Base-by-base conservation (phyloP, 1,140 invertebrate genomes). In the Drosophila nebulosa region DNA sequence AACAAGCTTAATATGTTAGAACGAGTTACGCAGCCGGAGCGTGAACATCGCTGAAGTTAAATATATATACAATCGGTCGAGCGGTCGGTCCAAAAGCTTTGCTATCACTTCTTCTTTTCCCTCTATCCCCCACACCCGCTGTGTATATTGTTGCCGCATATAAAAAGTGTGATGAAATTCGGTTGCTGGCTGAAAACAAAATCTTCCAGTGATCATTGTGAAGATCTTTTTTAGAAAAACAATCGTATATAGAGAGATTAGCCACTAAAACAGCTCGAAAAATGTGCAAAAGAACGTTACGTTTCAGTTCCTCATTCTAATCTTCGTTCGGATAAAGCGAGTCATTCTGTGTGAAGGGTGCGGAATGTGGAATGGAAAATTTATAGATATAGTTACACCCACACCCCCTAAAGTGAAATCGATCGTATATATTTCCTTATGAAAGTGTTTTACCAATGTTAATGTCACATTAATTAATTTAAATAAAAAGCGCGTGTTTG, bases 401-500 rank as follows among this genome's bases (percentile, higher is more conserved):
- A 46, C 39, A 21, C 39, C 39, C 16, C 16, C 1, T 3, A 46
- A 21, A 46, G 39, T 46, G 39, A 46, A 46, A 21, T 21, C 39
- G 39, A 21, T 46, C 18, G 21, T 46, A 46, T 18, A 10, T 46
- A 7, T 10, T 46, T 46, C 16, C 39, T 14, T 21, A 21, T 16
- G 3, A 10, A 46, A 21, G 18, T 59, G 21, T 3, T 30, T 66
- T 55, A 61, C 26, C 35, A 26, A 51, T 67, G 64, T 79, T 86
- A 61, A 85, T 79, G 66, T 21, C 64, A 66, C 66, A 78, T 76
- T 88, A 85, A 85, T 85, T 81, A 78, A 78, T 86, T 77, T 80
- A 85, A 76, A 61, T 51, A 51, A 39, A 56, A 56, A 86, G 81
- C 81, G 81, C 81, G 80, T 86, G 80, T 85, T 78, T 53, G 27